Percentiles rank a stretch among this genome's conserved stretches.
These are phyloP conservation scores for Agrypnia vestita DNA, from an alignment of 1,140 invertebrate species.

Conservation along the genomic window DNA sequence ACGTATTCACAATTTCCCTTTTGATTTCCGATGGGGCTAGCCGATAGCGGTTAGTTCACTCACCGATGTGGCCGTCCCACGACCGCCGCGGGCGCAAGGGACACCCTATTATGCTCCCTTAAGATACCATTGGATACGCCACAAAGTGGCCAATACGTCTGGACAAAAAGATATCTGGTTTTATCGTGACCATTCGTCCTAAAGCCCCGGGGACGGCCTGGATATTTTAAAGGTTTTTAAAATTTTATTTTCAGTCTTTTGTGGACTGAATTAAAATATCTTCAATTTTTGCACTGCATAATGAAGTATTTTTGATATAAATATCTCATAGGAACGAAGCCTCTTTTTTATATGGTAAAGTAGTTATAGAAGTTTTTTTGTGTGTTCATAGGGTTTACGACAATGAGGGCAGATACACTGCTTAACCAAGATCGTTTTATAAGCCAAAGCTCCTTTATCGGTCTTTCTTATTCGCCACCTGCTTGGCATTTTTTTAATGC, in stretches of 20 bases:
- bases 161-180: neutral
- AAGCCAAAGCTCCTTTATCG: too few relatives aligned
- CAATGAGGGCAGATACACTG: too few relatives aligned
- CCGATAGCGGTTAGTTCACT: neutral
- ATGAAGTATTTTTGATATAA: too few relatives aligned
- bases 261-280: neutral
- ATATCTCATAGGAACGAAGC: too few relatives aligned
- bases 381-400: too few relatives aligned
- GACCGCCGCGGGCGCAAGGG: neutral
- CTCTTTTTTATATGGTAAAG: too few relatives aligned
- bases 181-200: constrained; percentile 19
- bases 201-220: neutral
- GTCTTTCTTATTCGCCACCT: too few relatives aligned
- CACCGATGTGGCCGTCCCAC: neutral
- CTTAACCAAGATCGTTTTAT: too few relatives aligned
- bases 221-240: neutral
- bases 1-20: neutral
- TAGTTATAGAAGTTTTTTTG: too few relatives aligned
- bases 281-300: too few relatives aligned
- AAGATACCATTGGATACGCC: constrained; percentile 4
- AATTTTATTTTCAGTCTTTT: neutral
- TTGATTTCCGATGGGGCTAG: neutral
- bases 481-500: too few relatives aligned
- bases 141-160: constrained; percentile 15
- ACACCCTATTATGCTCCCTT: constrained; percentile 23